Base-by-base conservation (phyloP, 1,140 invertebrate genomes). In the Drosophila setifemur region DNA sequence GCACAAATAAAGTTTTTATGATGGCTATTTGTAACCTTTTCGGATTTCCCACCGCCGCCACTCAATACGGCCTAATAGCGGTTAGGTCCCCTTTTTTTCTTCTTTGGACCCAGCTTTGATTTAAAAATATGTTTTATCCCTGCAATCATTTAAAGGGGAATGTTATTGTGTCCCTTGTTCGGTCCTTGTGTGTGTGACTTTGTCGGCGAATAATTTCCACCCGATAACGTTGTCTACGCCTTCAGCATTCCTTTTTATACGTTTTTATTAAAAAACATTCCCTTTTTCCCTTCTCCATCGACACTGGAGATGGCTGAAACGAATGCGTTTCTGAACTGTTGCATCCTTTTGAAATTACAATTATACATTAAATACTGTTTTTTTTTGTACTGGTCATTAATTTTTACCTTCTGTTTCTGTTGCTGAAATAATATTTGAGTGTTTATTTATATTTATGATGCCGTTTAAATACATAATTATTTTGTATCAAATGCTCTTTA, bases 1-100 rank as follows among this genome's bases (percentile, higher is more conserved):
- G 71, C 57, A 71, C 82, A 85, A 86, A 86, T 86, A 86, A 86
- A 86, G 55, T 86, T 86, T 86, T 86, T 86, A 86, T 86, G 82
- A 72, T 52, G 57, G 81, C 82, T 86, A 86, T 86, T 86, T 86
- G 81, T 86, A 86, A 76, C 81, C 81, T 86, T 86, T 86, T 86
- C 68, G 67, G 66, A 81, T 81, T 75, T 86, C 2, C 50, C 43
- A 40, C 33, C 40, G 12, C 40, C n/a, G 0, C 47, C 40, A 50
- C 67, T 60, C 42, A 53, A 60, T 83, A 60, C 71, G 67, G 67
- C 75, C 75, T 85, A 85, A 85, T 85, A 79, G 81, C 66, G 81
- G 74, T 79, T 63, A 66, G 55, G 48, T 57, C 73, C 60, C 79
- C 58, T 67, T 63, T 73, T 63, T 19, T 1, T 23, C 23, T 9